These are phyloP conservation scores for Hyphantria cunea DNA, from an alignment of 1,140 invertebrate genomes.

Conservation along the genomic window DNA sequence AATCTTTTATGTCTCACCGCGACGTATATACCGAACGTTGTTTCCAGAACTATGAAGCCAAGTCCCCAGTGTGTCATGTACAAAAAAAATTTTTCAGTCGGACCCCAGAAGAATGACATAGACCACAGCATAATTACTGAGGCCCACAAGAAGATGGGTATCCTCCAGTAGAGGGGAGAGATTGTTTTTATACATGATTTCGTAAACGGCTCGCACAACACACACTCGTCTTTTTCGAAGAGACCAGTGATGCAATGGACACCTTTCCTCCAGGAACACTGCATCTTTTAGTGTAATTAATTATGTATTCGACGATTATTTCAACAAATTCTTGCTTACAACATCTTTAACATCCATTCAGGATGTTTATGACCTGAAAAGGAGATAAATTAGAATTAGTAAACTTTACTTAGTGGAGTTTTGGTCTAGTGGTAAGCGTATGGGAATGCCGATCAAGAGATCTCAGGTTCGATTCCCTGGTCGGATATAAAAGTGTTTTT, in stretches of 20 bases:
- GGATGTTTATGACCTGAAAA: conserved; percentile 13
- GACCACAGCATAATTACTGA: conserved; percentile 51
- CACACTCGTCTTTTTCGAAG: conserved; percentile 48
- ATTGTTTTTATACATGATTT: conserved; percentile 51
- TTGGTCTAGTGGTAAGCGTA: no score
- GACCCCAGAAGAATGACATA: conserved; percentile 60
- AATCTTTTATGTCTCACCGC: conserved; percentile 42
- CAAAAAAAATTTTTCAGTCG: conserved; percentile 58
- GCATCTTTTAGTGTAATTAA: conserved; percentile 41
- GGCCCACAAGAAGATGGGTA: conserved; percentile 67
- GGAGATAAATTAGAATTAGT: conserved; percentile 2
- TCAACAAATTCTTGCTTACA: not conserved
- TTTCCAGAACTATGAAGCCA: conserved; percentile 59
- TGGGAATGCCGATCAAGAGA: no score
- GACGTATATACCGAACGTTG: conserved; percentile 62
- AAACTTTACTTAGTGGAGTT: no score
- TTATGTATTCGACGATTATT: not conserved
- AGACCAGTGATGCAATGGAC: conserved; percentile 48
- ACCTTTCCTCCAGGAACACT: conserved; percentile 45
- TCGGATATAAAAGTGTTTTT: no score
- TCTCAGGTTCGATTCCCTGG: no score
- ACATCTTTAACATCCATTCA: conserved; percentile 9
- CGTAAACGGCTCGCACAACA: conserved; percentile 47
- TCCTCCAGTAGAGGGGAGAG: conserved; percentile 63
- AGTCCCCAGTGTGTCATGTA: conserved; percentile 78